Evolutionary conservation across 2,113 vertebrate genomes (phyloP).

Genomic region (Tauraco erythrolophus): DNA sequence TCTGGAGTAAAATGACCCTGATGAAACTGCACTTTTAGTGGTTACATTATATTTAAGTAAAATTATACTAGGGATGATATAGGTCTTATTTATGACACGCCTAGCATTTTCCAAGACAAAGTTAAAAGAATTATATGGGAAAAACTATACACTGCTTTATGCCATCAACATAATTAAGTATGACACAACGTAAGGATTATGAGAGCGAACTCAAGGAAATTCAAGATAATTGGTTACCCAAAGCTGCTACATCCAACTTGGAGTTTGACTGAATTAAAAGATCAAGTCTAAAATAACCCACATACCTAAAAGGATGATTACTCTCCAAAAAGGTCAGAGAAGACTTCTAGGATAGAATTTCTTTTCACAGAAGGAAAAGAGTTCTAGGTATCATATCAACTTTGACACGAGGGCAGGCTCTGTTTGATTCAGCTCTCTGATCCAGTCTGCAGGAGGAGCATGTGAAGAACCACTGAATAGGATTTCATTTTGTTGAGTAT

Average conservation of each 20-base stretch:
- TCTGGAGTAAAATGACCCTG: background rate
- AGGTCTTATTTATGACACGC: background rate
- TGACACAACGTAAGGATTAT: background rate
- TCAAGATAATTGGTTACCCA: background rate
- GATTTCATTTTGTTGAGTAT: background rate
- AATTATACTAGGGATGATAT: background rate
- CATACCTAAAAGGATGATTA: background rate
- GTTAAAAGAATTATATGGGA: background rate
- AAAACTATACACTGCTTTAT: background rate
- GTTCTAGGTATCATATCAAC: background rate
- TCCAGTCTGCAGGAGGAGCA: rapidly evolving
- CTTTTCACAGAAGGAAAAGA: background rate
- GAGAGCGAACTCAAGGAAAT: background rate
- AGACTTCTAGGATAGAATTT: background rate
- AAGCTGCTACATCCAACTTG: background rate
- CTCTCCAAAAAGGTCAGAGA: background rate
- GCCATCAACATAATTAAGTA: background rate
- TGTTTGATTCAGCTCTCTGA: background rate
- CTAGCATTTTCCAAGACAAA: background rate
- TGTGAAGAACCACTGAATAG: background rate
- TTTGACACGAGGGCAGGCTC: background rate
- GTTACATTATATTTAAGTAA: background rate
- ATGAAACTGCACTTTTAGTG: background rate
- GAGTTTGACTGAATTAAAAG: background rate
- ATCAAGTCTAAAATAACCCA: background rate